Base-by-base conservation (phyloP, 2,888 invertebrate species). In the Trichacis sp. region DNA sequence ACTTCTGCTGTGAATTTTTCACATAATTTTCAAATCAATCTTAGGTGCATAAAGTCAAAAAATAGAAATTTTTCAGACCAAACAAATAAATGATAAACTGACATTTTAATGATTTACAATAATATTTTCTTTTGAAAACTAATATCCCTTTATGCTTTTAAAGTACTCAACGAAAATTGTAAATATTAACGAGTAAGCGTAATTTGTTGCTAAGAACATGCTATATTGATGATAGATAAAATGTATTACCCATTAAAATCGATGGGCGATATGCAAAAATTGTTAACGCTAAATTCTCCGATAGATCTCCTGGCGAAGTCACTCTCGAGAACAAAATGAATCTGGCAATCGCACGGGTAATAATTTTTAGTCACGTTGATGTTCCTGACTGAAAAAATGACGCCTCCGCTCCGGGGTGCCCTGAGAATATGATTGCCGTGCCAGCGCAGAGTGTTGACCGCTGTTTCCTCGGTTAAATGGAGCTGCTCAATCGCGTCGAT, bases 321-420 rank as follows among this genome's bases (percentile, higher is more conserved):
- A 66, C 93, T 92, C 56, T 90, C 90, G 53, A 94, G 86, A 29
- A 95, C 88, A 58, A 92, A 90, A 77, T 92, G 92, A 48, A 92
- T 88, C 73, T 93, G 93, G 78, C 95, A 95, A 84, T 94, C 94
- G 83, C 95, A 95, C 1, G 94, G 94, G 80, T 95, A 91, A 79
- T 94, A 94, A 84, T 95, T 95, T 48, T 90, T 89, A 58, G 89
- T 86, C 75, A 93, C 90, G 76, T 90, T 89, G 64, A 94, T 85
- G 72, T 88, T 88, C 65, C 90, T 90, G 50, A 93, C 92, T n/a
- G 88, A 89, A 69, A 91, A 89, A 46, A 92, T 86, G n/a, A 89
- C 86, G 53, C 94, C 87, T 70, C 90, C 91, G 1, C 71, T 87
- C 84, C 55, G 74, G 0, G 94, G 94, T 0, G 92, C 90, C 76